Conservation (phyloP, 2,113 vertebrate genomes). For the Emydocephalus ijimae region DNA sequence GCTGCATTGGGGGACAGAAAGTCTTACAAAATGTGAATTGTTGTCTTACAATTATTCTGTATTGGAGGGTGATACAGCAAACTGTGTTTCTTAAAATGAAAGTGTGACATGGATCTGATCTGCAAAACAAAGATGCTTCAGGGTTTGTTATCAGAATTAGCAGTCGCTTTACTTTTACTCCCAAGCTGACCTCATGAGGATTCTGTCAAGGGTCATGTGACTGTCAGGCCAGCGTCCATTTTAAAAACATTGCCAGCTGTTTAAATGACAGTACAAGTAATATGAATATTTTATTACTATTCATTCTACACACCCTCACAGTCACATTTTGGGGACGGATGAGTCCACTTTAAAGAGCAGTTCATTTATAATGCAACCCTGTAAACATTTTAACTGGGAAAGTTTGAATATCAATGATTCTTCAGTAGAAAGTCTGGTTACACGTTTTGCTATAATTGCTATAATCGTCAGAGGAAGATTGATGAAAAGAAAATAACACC, state of each 20-base stretch:
- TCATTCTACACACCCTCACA: neutral
- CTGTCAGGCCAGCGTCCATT: neutral
- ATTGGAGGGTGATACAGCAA: neutral
- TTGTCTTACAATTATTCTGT: neutral
- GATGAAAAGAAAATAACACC: neutral
- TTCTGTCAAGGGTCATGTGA: neutral
- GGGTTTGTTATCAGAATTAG: neutral
- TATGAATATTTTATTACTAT: neutral
- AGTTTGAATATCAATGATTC: neutral
- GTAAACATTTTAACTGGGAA: neutral
- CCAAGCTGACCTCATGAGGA: neutral
- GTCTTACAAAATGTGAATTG: neutral
- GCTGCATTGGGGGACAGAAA: neutral
- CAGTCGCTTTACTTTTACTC: neutral
- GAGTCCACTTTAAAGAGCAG: neutral
- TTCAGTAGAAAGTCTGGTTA: no score
- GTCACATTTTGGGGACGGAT: neutral
- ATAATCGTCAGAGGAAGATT: neutral
- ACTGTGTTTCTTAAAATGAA: neutral
- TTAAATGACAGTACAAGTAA: neutral
- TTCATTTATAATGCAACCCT: neutral
- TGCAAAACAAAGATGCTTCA: neutral
- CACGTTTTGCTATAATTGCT: neutral
- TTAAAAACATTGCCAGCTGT: neutral
- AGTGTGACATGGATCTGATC: neutral